phyloP scores from a whole-genome alignment of 2,113 vertebrate genomes.

The Oreochromis tanganicae region DNA sequence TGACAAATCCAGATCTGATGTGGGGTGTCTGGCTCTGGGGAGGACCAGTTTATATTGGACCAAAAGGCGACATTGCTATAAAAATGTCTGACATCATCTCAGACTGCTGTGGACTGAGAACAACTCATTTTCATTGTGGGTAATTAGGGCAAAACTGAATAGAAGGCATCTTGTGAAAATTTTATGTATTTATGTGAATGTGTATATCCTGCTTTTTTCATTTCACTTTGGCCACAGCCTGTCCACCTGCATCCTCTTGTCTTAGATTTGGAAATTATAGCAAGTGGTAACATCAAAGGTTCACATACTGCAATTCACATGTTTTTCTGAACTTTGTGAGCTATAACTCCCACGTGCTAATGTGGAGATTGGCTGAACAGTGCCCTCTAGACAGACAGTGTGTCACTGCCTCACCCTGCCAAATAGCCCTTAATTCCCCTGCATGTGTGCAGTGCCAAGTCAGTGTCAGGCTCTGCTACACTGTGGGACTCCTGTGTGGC shows the following conservation, averaged over 20 bases:
- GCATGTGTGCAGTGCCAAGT: background rate
- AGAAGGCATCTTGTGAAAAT: conserved; percentile 3
- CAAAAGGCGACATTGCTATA: conserved; percentile 13
- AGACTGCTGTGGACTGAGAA: background rate
- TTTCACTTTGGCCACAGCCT: background rate
- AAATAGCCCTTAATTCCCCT: background rate
- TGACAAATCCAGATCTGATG: conserved; percentile 31
- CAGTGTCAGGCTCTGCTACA: background rate
- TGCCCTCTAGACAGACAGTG: conserved; percentile 57
- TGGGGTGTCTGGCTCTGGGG: conserved; percentile 26
- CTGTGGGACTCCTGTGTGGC: background rate
- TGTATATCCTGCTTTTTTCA: background rate
- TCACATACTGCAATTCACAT: background rate
- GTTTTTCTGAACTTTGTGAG: background rate
- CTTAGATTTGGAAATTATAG: conserved; percentile 18
- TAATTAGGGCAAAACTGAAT: conserved; percentile 8
- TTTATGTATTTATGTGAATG: background rate
- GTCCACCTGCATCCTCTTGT: conserved; percentile 1
- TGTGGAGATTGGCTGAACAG: conserved; percentile 32
- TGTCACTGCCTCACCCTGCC: conserved; percentile 30
- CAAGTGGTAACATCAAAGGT: background rate
- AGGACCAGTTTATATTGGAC: conserved; percentile 20
- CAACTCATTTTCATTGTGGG: background rate
- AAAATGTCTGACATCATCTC: conserved; percentile 41
- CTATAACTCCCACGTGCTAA: background rate